Evolutionary conservation across 2,797 vertebrate species (phyloP), one percentile per base, ranked within the genome.

Genomic region (Arnoldichthys spilopterus): DNA sequence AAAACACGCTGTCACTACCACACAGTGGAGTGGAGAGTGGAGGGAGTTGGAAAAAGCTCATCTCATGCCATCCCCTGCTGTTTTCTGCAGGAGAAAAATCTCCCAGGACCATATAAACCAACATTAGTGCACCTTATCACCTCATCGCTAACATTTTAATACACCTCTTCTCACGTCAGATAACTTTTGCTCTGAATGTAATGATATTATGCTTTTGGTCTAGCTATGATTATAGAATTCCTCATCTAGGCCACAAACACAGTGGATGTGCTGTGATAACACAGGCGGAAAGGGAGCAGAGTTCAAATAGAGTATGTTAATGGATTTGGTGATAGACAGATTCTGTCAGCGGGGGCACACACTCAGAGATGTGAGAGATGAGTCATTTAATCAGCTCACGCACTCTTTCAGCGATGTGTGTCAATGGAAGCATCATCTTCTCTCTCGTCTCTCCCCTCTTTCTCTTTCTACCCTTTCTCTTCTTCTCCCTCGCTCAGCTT

Each of bases 161-260:
- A 11, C 70, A 34, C 63, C 53, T 68, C 72, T 49, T 30, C 71
- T 54, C 62, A 47, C 71, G 59, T 34, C 43, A 13, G 28, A 58
- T n/a, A 47, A 47, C 67, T 47, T 30, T 11, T 47, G 51, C 49
- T 26, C 40, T 56, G 59, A 59, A 30, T 37, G 37, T 30, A 49
- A 79, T 47, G 62, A 51, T 59, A 47, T 73, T 32, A 73, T 59
- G 63, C 28, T 74, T 79, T 68, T 45, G 59, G 43, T 62, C 53
- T 18, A 3, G 4, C 51, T 72, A 9, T 72, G 62, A 73, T 78
- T 78, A 72, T 73, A 63, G 61, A 72, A 78, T 73, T 73, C 62
- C 40, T 43, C 78, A 68, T 43, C 53, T 74, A 30, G 47, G 9
- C 5, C 32, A 53, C 78, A 69, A 58, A 61, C 45, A 68, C 47